Evolutionary conservation across 2,797 vertebrate species (phyloP).

Genomic region (Dermochelys coriacea): DNA sequence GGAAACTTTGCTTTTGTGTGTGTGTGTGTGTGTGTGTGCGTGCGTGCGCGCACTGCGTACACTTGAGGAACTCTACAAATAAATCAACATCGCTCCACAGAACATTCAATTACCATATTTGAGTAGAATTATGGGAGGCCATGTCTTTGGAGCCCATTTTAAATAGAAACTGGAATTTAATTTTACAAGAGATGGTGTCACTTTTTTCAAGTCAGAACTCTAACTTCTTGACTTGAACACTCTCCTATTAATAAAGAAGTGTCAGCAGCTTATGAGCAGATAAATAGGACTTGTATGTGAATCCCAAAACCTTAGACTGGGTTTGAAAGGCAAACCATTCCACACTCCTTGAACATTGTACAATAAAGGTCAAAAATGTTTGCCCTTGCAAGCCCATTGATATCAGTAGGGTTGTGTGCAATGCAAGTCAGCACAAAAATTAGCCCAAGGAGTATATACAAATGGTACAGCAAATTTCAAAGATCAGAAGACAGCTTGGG

Average conservation of each 20-base stretch:
- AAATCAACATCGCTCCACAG: neutral
- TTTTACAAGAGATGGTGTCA: neutral
- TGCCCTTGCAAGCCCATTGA: neutral
- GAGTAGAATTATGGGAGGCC: neutral
- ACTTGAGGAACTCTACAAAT: neutral
- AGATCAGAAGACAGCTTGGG: neutral
- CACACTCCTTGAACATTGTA: neutral
- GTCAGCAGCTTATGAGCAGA: neutral
- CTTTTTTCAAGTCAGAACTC: neutral
- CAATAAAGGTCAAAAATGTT: neutral
- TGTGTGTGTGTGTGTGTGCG: neutral
- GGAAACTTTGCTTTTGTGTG: neutral
- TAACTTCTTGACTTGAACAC: neutral
- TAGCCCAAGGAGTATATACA: neutral
- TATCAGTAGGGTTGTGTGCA: neutral
- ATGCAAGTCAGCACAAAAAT: neutral
- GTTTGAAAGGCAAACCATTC: neutral
- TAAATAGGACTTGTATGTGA: neutral
- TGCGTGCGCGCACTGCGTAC: neutral
- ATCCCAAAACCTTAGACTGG: neutral
- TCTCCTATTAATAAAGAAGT: neutral
- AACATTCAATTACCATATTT: neutral
- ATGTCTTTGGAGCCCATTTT: neutral
- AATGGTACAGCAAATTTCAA: neutral
- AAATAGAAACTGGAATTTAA: neutral